Conservation (phyloP, 2,888 invertebrate species). For the Drosophila diplacantha region DNA sequence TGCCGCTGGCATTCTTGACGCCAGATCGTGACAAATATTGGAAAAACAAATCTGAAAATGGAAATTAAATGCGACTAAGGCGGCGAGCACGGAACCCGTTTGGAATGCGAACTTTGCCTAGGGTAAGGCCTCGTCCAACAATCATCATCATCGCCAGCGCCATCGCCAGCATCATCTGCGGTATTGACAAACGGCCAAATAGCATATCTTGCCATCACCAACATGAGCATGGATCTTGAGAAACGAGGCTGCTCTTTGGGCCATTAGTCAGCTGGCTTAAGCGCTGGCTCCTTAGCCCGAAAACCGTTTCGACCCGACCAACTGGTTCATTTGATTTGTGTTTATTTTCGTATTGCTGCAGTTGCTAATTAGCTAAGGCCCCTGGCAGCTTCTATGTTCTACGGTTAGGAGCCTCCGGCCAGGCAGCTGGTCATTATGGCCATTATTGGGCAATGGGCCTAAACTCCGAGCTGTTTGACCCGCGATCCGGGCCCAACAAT, state of each 20-base stretch:
- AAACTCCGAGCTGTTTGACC: conserved; percentile 34
- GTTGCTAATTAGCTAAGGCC: conserved; percentile 34
- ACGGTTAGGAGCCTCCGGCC: conserved; percentile 25
- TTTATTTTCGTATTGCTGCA: conserved; percentile 18
- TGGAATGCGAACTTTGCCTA: conserved; percentile 39
- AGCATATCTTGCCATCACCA: conserved; percentile 27
- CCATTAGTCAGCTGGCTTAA: conserved; percentile 51
- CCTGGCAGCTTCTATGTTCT: conserved; percentile 28
- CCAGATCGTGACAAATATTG: conserved; percentile 59
- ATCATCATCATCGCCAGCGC: conserved; percentile 16
- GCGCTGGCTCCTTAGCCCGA: conserved; percentile 45
- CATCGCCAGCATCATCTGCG: conserved; percentile 22
- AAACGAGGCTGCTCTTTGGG: conserved; percentile 34
- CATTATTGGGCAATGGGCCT: conserved; percentile 38
- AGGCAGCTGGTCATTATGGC: conserved; percentile 38
- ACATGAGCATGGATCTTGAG: conserved; percentile 23
- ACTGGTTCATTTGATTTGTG: conserved; percentile 38
- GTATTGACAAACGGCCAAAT: conserved; percentile 30
- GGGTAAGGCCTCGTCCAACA: conserved; percentile 27
- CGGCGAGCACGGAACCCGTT: conserved; percentile 56
- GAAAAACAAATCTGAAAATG: conserved; percentile 54
- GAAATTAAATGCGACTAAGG: conserved; percentile 55
- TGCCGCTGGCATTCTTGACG: conserved; percentile 50
- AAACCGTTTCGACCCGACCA: conserved; percentile 29
- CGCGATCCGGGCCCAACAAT: conserved; percentile 66